Evolutionary conservation across 2,888 invertebrate genomes (phyloP), one percentile per base, ranked within the genome.

Genomic region (Euzophera pinguis): DNA sequence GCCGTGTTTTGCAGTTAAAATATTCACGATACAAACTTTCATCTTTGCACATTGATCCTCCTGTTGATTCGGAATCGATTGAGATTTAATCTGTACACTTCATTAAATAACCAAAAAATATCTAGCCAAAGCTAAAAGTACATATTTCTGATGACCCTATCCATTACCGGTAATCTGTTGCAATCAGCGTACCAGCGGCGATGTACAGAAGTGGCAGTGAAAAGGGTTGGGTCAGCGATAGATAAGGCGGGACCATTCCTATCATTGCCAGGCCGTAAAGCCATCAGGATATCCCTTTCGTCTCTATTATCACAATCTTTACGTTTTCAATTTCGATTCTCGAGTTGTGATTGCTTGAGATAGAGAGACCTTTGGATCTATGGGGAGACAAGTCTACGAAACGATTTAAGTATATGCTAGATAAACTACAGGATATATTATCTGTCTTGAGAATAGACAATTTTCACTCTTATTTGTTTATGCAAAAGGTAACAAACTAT

Each of bases 141-240:
- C 17, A 13, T 47, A 47, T 32, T 47, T 12, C 37, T 53, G 45
- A 50, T 50, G 53, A 53, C 38, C 14, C 43, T 42, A 49, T 48
- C 42, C 29, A 47, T 57, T 50, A 56, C 41, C 29, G 47, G 35
- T 43, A 50, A 53, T 56, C 53, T 55, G 22, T 13, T 16, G 38
- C 37, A 1, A 51, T 54, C 56, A 48, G 50, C 49, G 22, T 17
- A 13, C 65, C 62, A 67, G 62, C 63, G 69, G 64, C 53, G 65
- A 69, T 58, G 64, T 68, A 39, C 53, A 58, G 65, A 69, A 70
- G 63, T 73, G 80, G 78, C 78, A 75, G 76, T 83, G 86, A 86
- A 84, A 85, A 88, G 87, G 87, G 86, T 87, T 81, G 75, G 81
- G 81, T 78, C 77, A 75, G 65, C 69, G 62, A 69, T 69, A 85